Evolutionary conservation across 2,888 invertebrate species (phyloP), one percentile per base, ranked within the genome.

Genomic region (Abrostola triplasia): DNA sequence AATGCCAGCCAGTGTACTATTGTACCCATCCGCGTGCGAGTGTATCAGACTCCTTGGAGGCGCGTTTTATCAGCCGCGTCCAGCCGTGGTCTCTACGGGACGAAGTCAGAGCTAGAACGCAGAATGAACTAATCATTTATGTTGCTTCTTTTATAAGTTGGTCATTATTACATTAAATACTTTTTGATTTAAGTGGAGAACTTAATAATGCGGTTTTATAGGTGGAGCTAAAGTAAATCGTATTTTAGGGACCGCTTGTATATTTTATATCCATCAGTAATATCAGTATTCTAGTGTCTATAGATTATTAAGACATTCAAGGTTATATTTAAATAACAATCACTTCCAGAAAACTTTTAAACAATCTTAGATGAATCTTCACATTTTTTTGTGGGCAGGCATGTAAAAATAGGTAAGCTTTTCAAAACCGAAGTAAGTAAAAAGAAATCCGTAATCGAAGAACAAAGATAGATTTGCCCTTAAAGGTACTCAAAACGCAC

Each of bases 1-100:
- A 44, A 11, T 65, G 69, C 51, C 58, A 59, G 65, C 51, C 57
- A 69, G 59, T 63, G 63, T 73, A 57, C 38, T 24, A 65, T 59
- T 60, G 63, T 70, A 61, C 12, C n/a, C n/a, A 36, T 6, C 53
- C 53, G 55, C 70, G 59, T 78, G 72, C 59, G 61, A 67, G 64
- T 71, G 63, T 72, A 59, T 56, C 48, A 36, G 61, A 61, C 53
- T 69, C 65, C 64, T 74, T 54, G 24, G 67, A 64, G 64, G 67
- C 67, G 69, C 73, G 72, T 76, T 79, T 79, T 79, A 79, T 79
- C 79, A 76, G 76, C 68, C 74, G 51, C 67, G 55, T 59, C 72
- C 79, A 79, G 79, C 64, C 71, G 60, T 53, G 50, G 56, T 62
- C 77, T 69, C 75, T 54, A 51, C 60, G 70, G 77, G 70, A 51